Base-by-base conservation (phyloP, 2,888 invertebrate genomes). In the Cyclophora albipunctata region DNA sequence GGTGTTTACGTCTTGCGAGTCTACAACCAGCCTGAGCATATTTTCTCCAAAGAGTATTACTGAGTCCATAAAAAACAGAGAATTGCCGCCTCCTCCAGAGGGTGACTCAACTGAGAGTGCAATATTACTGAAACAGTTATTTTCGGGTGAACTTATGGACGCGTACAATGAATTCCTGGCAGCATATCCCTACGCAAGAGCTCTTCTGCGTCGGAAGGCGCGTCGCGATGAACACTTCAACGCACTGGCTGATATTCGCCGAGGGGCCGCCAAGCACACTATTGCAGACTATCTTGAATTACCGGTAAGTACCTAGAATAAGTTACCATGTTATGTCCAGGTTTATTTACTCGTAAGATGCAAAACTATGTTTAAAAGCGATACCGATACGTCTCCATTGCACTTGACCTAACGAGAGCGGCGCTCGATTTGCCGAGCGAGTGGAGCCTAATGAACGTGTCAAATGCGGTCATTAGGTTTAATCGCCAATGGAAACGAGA, bases 151-250 rank as follows among this genome's bases (percentile, higher is more conserved):
- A 68, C 84, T 93, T 66, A 90, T 92, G 91, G 90, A 91, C 62
- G 90, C 91, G 45, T 92, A 92, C 71, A 91, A 91, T 58, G 91
- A 92, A 69, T 93, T 91, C 71, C 84, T 92, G 72, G 86, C 91
- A 50, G 87, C 90, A 51, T 92, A 92, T 73, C 84, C 90, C 48
- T 86, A 90, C 64, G 91, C 91, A 40, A 88, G 88, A 52, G 91
- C 92, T 52, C 81, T 91, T 58, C 78, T 93, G 64, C 89, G 92
- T 57, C 90, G 92, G 55, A 91, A 93, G 69, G 81, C 86, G 57
- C 89, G 90, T 7, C 83, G 87, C 6, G 93, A 93, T 70, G 92
- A 93, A 64, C 92, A 93, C 69, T 92, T 93, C 71, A 86, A 90
- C 62, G 92, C 92, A 57, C 90, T 93, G 56, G 91, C 93, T 58